Percentiles rank a stretch among this genome's conserved stretches.
phyloP scores from a whole-genome alignment of 2,888 invertebrate species.

The Orchestes rusci region DNA sequence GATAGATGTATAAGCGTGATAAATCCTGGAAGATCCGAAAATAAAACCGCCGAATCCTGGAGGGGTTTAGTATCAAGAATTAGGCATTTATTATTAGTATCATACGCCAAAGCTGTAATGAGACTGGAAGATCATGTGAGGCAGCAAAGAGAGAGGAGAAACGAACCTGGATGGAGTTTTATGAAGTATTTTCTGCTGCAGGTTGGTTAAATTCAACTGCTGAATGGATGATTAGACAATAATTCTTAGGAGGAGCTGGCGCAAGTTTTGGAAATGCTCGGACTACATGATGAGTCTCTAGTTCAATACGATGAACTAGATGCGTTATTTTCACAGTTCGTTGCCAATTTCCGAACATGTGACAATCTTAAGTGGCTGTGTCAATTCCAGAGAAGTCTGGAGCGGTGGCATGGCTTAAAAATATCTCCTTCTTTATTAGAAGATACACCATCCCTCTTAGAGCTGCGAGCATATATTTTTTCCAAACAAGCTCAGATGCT shows the following conservation, averaged over 20 bases:
- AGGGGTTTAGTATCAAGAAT: conserved; percentile 75
- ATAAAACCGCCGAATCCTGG: conserved; percentile 87
- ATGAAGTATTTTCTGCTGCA: conserved; percentile 89
- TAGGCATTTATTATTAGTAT: conserved; percentile 73
- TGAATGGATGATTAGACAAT: background rate
- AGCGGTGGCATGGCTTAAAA: conserved; percentile 77
- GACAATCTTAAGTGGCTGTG: conserved; percentile 78
- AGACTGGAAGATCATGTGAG: conserved; percentile 87
- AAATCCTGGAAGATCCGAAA: conserved; percentile 85
- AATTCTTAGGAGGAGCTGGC: conserved; percentile 83
- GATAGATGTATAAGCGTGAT: conserved; percentile 83
- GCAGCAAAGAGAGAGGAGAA: conserved; percentile 81
- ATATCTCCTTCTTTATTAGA: conserved; percentile 57
- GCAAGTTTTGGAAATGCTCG: conserved; percentile 89
- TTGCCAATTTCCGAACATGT: conserved; percentile 62
- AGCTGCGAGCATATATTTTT: conserved; percentile 89
- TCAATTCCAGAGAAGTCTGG: conserved; percentile 71
- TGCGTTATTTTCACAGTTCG: conserved; percentile 93
- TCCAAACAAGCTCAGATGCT: conserved; percentile 87
- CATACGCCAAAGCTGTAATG: conserved; percentile 78
- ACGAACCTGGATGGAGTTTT: conserved; percentile 89
- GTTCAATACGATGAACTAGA: conserved; percentile 97
- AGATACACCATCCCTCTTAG: conserved; percentile 65
- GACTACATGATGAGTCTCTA: conserved; percentile 86
- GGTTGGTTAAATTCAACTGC: conserved; percentile 45